These are phyloP conservation scores for rat (Rattus norvegicus) DNA, from an alignment of 2,113 vertebrate species.

Conservation along the genomic window GRCr8 NC_086032.1:94101501-94102000, in stretches of 20 bases:
- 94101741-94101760: constrained; percentile 39
- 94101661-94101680: constrained; percentile 63
- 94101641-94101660: constrained; percentile 68
- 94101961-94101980: not conserved
- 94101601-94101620: not conserved
- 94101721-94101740: constrained; percentile 62
- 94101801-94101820: not conserved
- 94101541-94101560: not conserved
- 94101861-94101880: not conserved
- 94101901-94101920: not conserved
- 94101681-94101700: constrained; percentile 27
- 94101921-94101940: not conserved
- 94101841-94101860: not conserved
- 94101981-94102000: not conserved
- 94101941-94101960: rapidly evolving
- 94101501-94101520: not conserved
- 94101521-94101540: constrained; percentile 59
- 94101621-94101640: constrained; percentile 63
- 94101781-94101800: not conserved
- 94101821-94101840: not conserved
- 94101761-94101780: constrained; percentile 45
- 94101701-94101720: constrained; percentile 38
- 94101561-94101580: constrained; percentile 6
- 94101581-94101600: not conserved
- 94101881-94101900: not conserved